Conservation (phyloP, 2,888 invertebrate genomes). For the Tricholauxania praeusta region DNA sequence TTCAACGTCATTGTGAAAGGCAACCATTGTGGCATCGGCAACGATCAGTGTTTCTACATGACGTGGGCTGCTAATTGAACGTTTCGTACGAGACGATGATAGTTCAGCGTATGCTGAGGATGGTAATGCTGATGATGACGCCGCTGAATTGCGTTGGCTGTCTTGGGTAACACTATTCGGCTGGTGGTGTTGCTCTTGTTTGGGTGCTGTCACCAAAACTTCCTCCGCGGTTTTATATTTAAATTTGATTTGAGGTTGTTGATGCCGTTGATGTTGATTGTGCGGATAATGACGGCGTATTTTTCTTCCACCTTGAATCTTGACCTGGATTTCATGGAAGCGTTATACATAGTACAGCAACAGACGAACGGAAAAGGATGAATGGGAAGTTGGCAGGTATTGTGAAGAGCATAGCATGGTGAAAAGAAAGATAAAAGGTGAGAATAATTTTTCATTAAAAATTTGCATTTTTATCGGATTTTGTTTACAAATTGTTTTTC, state of each 20-base stretch:
- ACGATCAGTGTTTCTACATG: constrained; percentile 90
- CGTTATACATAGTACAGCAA: too few relatives aligned
- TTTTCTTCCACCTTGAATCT: constrained; percentile 67
- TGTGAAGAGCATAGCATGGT: background rate
- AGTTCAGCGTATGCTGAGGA: constrained; percentile 45
- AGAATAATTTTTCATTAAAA: constrained; percentile 50
- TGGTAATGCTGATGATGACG: constrained; percentile 35
- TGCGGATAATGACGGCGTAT: constrained; percentile 63
- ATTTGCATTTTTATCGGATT: constrained; percentile 51
- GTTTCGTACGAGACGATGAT: constrained; percentile 61
- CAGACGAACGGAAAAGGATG: too few relatives aligned
- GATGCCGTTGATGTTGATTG: constrained; percentile 62
- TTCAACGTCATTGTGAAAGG: constrained; percentile 87
- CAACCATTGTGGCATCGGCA: constrained; percentile 88
- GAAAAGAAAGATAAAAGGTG: constrained; percentile 24
- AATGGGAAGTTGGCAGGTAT: background rate
- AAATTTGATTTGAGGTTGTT: constrained; percentile 77
- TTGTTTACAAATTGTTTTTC: constrained; percentile 48
- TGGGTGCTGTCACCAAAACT: constrained; percentile 33
- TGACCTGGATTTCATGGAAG: constrained; percentile 55
- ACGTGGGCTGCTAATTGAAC: constrained; percentile 81
- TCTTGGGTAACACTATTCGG: constrained; percentile 33
- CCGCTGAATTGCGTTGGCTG: constrained; percentile 49
- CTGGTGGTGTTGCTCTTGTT: constrained; percentile 39
- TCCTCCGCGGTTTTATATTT: constrained; percentile 54